These are phyloP conservation scores for Rhea americana DNA, from an alignment of 2,113 vertebrate genomes.

Conservation along the genomic window DNA sequence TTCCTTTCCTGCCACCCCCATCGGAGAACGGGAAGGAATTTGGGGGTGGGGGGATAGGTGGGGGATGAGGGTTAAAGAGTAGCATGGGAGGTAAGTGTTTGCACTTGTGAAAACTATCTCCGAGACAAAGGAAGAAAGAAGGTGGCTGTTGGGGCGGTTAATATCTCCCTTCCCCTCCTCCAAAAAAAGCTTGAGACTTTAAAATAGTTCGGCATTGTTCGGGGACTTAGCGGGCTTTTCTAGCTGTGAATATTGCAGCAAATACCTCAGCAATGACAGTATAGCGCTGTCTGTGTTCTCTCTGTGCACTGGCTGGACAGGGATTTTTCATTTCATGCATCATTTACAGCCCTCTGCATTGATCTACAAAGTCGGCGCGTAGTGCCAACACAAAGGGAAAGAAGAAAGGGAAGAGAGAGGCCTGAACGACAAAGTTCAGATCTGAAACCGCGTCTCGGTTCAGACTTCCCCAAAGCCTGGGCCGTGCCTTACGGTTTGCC, in stretches of 20 bases:
- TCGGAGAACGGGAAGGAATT: conserved; percentile 24
- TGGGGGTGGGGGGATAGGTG: neutral
- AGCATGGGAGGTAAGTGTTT: neutral
- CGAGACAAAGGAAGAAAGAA: conserved; percentile 56
- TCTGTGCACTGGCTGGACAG: conserved; percentile 69
- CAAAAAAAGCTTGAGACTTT: conserved; percentile 61
- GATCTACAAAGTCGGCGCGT: conserved; percentile 69
- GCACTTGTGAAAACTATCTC: conserved; percentile 33
- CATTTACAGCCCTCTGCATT: conserved; percentile 73
- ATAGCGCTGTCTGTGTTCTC: conserved; percentile 66
- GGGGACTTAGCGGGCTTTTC: conserved; percentile 69
- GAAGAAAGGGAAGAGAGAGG: conserved; percentile 66
- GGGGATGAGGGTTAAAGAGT: conserved; percentile 34
- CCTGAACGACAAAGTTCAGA: conserved; percentile 65
- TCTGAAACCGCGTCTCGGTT: conserved; percentile 50
- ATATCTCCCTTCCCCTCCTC: conserved; percentile 58
- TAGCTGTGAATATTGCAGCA: conserved; percentile 66
- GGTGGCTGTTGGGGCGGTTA: conserved; percentile 55
- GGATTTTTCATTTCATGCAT: conserved; percentile 76
- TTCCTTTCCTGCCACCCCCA: conserved; percentile 25
- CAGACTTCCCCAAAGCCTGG: conserved; percentile 41
- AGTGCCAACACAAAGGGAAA: conserved; percentile 60
- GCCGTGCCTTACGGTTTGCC: neutral
- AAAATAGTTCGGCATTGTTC: conserved; percentile 71
- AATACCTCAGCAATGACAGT: conserved; percentile 74